phyloP scores from a whole-genome alignment of 2,797 vertebrate species.

The Coregonus sp. region DNA sequence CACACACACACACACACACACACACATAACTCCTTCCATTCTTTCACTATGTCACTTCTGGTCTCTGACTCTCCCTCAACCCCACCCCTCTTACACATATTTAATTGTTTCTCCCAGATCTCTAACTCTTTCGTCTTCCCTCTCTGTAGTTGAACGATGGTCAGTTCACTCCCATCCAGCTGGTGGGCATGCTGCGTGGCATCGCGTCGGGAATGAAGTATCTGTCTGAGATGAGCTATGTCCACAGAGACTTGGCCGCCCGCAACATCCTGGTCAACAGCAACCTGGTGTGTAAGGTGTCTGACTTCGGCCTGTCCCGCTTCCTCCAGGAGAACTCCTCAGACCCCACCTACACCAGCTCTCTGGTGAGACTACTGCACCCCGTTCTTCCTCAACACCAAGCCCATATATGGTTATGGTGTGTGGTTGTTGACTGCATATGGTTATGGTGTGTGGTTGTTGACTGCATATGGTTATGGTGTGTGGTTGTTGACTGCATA shows the following conservation, averaged over 20 bases:
- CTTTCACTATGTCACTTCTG: too few species aligned
- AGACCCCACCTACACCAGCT: conserved; percentile 91
- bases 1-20: not conserved
- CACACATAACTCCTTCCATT: not conserved
- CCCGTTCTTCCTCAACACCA: too few species aligned
- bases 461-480: too few species aligned
- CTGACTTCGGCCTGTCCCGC: conserved; percentile 88
- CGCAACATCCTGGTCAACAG: conserved; percentile 93
- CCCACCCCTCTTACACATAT: too few species aligned
- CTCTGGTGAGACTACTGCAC: conserved; percentile 76
- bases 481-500: too few species aligned
- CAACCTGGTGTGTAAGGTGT: conserved; percentile 93
- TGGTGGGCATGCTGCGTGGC: conserved; percentile 90
- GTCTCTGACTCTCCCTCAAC: conserved; percentile 13
- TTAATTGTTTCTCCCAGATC: not conserved
- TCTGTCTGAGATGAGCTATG: conserved; percentile 89
- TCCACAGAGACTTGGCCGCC: conserved; percentile 89
- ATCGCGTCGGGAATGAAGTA: conserved; percentile 89
- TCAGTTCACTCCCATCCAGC: conserved; percentile 89
- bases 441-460: too few species aligned
- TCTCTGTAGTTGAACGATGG: conserved; percentile 82
- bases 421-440: too few species aligned
- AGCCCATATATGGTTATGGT: too few species aligned
- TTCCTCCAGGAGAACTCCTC: conserved; percentile 92
- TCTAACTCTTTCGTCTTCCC: not conserved